Evolutionary conservation across 2,888 invertebrate species (phyloP).

Genomic region (Drosophila cracens): DNA sequence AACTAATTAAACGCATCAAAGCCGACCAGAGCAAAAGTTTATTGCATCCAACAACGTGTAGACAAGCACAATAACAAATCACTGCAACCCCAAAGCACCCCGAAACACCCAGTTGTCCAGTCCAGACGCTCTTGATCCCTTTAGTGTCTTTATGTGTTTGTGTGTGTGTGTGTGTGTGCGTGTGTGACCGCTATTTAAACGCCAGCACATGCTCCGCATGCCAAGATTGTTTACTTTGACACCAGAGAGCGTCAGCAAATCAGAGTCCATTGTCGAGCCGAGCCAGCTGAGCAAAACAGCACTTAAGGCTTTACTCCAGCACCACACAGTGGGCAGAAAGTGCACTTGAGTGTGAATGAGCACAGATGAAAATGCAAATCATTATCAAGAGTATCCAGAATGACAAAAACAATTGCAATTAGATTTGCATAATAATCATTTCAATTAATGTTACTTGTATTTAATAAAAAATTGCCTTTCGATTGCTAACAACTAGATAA

Average conservation of each 20-base stretch:
- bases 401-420: background rate
- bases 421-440: background rate
- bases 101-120: background rate
- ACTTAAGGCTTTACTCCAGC: conserved; percentile 5
- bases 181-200: conserved; percentile 50
- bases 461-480: too few relatives aligned
- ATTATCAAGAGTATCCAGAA: background rate
- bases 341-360: conserved; percentile 18
- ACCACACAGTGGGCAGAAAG: conserved; percentile 7
- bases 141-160: background rate
- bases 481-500: too few relatives aligned
- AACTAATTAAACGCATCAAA: conserved; percentile 66
- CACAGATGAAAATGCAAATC: conserved; percentile 2
- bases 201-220: conserved; percentile 49
- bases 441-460: background rate
- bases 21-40: conserved; percentile 52
- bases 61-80: conserved; percentile 54
- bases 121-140: background rate
- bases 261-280: background rate
- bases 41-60: conserved; percentile 63
- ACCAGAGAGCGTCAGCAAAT: conserved; percentile 32
- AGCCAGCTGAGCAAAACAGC: background rate
- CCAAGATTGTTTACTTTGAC: conserved; percentile 60
- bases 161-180: background rate
- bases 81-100: conserved; percentile 6